phyloP scores from a whole-genome alignment of 2,888 invertebrate genomes.

The Eumacrocentrus americanus region DNA sequence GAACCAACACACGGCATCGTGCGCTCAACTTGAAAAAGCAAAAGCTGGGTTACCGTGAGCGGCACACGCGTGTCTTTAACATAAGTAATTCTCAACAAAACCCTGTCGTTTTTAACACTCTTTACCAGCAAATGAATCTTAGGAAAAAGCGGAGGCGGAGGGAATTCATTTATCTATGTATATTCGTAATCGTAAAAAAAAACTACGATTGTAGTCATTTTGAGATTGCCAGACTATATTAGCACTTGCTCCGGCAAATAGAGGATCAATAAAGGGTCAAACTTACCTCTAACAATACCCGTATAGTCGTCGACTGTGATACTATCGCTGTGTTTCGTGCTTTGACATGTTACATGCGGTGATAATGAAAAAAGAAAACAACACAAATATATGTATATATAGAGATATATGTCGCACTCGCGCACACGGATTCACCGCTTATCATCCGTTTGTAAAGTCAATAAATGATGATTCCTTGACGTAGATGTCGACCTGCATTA shows the following conservation, averaged over 20 bases:
- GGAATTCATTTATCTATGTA: too few relatives aligned
- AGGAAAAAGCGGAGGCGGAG: too few relatives aligned
- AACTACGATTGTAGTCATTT: too few relatives aligned
- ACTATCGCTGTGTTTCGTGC: background rate
- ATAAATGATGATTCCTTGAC: background rate
- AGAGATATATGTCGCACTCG: background rate
- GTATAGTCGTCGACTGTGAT: background rate
- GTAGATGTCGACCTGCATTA: background rate
- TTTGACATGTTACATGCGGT: background rate
- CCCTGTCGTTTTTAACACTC: too few relatives aligned
- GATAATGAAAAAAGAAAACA: background rate
- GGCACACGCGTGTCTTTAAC: too few relatives aligned
- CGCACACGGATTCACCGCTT: background rate
- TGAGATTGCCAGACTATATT: too few relatives aligned
- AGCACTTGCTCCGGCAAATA: too few relatives aligned
- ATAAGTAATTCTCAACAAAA: too few relatives aligned
- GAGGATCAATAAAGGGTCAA: too few relatives aligned
- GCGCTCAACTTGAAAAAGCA: conserved; percentile 15
- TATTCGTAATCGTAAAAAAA: too few relatives aligned
- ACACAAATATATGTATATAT: background rate
- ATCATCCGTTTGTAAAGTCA: background rate
- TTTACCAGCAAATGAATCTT: too few relatives aligned
- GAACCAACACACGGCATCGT: conserved; percentile 40
- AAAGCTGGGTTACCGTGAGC: background rate
- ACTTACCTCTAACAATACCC: background rate